Evolutionary conservation across 37 sponge, comb jelly and placozoan genomes (phyloP), one percentile per base, ranked within the genome.

Genomic region (Chondrilla cf. caribensis): DNA sequence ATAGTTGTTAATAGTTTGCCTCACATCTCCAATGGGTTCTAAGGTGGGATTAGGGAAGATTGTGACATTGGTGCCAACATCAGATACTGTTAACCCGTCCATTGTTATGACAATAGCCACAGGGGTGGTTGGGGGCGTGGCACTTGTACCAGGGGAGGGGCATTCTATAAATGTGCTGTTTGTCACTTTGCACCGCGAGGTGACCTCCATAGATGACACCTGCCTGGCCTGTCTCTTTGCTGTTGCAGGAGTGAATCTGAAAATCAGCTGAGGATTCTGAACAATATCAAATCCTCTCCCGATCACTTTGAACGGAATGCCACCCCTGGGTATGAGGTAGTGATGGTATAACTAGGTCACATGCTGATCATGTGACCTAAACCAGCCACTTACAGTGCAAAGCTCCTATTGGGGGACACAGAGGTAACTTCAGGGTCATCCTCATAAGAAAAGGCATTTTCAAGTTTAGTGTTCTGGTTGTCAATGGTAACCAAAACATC

Each of bases 31-130:
- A 22, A 73, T 40, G 44, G 76, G 24, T 2, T 5, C 22, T 39
- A 73, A 73, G 76, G 76, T 40, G 8, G 76, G 76, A 6, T 73
- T 73, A 19, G 29, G 18, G 43, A 36, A 40, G 44, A 73, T 9
- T 4, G 41, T 39, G 24, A 73, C 76, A 39, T 39, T 4, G 24
- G 29, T 38, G 44, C 31, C 76, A 0, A 3, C 2, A 43, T 42
- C 44, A 22, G 76, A 42, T 43, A 73, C 76, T 37, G 8, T 42
- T 43, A 73, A 25, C 24, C 76, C 76, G 25, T 73, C 76, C 38
- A 47, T 6, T 3, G 32, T 29, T 17, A 67, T 1, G 1, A 33
- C 29, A 33, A 33, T 33, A 67, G 68, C 35, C 29, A 33, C 51
- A 47, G 6, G 31, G 35, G 68, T 67, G 68, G 1, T 33, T 29